Conservation (phyloP, 1,140 invertebrate species). For the Neodiprion fabricii region DNA sequence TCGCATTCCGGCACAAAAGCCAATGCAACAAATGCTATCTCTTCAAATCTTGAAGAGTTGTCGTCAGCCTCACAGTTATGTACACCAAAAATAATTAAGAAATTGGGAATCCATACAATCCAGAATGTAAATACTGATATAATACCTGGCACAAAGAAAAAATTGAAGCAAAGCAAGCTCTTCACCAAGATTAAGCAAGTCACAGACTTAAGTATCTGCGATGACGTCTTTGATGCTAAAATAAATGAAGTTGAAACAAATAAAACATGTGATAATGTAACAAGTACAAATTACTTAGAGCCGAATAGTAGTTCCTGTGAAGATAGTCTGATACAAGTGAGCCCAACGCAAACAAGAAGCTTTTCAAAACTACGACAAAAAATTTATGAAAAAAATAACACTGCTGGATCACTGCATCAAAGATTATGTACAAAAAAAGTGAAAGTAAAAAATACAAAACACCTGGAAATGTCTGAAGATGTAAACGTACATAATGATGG, state of each 20-base stretch:
- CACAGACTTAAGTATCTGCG: background rate
- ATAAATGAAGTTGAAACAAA: background rate
- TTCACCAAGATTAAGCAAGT: conserved; percentile 16
- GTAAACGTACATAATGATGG: background rate
- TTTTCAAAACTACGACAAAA: background rate
- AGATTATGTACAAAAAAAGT: background rate
- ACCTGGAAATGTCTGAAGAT: too few species aligned
- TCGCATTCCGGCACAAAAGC: conserved; percentile 13
- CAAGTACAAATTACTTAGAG: background rate
- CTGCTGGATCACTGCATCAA: background rate
- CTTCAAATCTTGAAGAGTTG: conserved; percentile 18
- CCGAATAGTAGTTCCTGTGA: background rate
- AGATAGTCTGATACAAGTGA: conserved; percentile 3
- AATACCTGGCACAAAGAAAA: conserved; percentile 20
- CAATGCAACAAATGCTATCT: background rate
- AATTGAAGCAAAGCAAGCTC: conserved; percentile 22
- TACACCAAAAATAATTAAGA: conserved; percentile 20
- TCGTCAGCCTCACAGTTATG: too few species aligned
- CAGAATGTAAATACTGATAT: conserved; percentile 31
- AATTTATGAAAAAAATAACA: background rate
- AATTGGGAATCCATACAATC: conserved; percentile 34
- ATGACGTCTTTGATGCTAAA: background rate
- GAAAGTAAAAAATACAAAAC: too few species aligned
- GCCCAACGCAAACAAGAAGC: background rate
- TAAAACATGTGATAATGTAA: background rate